Evolutionary conservation across 2,113 vertebrate species (phyloP), one percentile per base, ranked within the genome.

Genomic region (Oplegnathus fasciatus): DNA sequence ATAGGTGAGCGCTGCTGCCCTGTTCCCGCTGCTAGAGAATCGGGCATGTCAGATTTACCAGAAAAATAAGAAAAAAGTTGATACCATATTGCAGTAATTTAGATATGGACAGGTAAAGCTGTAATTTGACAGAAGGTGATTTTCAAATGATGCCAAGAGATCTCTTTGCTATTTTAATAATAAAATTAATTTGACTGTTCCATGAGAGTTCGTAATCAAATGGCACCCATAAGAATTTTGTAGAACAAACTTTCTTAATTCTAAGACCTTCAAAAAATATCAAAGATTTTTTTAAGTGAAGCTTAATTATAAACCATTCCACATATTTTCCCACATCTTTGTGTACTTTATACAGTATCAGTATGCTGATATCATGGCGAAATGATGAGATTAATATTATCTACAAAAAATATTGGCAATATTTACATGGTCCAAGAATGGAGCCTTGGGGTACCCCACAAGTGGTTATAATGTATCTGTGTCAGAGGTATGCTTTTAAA

Each of bases 1-100:
- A 80, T 52, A 92, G 90, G 93, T 94, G 34, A 86, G 77, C 65
- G 9, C 50, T 60, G n/a, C 65, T 22, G 22, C 17, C 11, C 10
- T 44, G 26, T 30, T 74, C 32, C 6, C 9, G 13, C 24, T 37
- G 22, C 64, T 24, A 4, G 20, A 60, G 58, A 61, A 48, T 32
- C 1, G 0, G 26, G 10, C 7, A 17, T 37, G 3, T 24, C n/a
- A 11, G 2, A 58, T 20, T 58, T 22, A 58, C 28, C 9, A 48
- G 17, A 37, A 28, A 32, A 9, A 34, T 48, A 30, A 32, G 7
- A 62, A 32, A 62, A 34, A 46, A 5, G 20, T 46, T 14, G 10
- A 26, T 30, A 14, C 9, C 37, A 28, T 10, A 67, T 22, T 28
- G 13, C 15, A 37, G 8, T 61, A 24, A 50, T 50, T 75, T 17